Percentiles rank a stretch among this genome's conserved stretches.
Evolutionary conservation across 2,113 vertebrate species (phyloP).

Genomic region (Chelonoidis abingdonii): DNA sequence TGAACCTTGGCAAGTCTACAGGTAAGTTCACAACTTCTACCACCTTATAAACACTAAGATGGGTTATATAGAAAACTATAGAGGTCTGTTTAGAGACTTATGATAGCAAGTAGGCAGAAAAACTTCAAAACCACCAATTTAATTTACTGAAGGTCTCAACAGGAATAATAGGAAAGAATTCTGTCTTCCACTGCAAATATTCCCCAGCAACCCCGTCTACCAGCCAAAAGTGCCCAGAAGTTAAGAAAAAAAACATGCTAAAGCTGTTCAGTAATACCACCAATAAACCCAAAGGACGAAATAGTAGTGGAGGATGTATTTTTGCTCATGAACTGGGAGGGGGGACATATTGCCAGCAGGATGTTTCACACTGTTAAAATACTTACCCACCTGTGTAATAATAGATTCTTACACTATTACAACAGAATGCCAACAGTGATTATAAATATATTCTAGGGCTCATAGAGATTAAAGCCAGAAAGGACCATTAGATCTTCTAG

Average conservation of each 20-base stretch:
- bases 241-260: slow-evolving; percentile 25
- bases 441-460: background rate
- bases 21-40: slow-evolving; percentile 83
- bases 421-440: background rate
- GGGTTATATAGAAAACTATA: slow-evolving; percentile 81
- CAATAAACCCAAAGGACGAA: background rate
- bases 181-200: slow-evolving; percentile 72
- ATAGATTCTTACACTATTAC: background rate
- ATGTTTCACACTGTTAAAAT: background rate
- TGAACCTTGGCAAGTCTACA: slow-evolving; percentile 82
- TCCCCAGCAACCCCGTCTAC: slow-evolving; percentile 41
- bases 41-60: slow-evolving; percentile 87
- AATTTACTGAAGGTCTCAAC: slow-evolving; percentile 82
- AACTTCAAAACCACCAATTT: slow-evolving; percentile 83
- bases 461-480: background rate
- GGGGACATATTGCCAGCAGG: background rate
- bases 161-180: slow-evolving; percentile 78
- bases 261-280: slow-evolving; percentile 2
- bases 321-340: slow-evolving; percentile 19
- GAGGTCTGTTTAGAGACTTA: slow-evolving; percentile 81
- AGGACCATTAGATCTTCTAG: background rate
- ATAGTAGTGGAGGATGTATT: background rate
- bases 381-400: background rate
- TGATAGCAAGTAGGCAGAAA: slow-evolving; percentile 83
- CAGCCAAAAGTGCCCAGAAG: slow-evolving; percentile 40